These are phyloP conservation scores for Zhuqinia jingwanae DNA, from an alignment of 2,888 invertebrate species.

Conservation along the genomic window DNA sequence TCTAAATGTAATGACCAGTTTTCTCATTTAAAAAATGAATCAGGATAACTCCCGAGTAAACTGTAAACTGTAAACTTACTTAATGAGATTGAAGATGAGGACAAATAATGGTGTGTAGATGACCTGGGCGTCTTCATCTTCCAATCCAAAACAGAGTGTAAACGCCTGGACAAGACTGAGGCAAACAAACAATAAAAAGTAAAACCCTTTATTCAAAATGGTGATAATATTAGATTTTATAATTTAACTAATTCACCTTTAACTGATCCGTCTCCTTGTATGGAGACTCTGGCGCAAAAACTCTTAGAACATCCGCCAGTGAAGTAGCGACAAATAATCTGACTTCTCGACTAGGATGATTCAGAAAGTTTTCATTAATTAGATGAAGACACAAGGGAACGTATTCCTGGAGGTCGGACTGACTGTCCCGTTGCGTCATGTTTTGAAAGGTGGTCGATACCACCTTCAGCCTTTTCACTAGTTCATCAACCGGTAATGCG, in stretches of 20 bases:
- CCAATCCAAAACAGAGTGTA: conserved; percentile 98
- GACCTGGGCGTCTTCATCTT: conserved; percentile 92
- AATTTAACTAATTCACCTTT: conserved; percentile 82
- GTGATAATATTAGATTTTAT: neutral
- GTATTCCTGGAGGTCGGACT: conserved; percentile 93
- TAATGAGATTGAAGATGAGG: conserved; percentile 97
- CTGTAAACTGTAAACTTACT: too few species aligned
- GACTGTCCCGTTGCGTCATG: conserved; percentile 96
- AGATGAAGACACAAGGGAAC: conserved; percentile 95
- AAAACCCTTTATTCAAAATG: conserved; percentile 39
- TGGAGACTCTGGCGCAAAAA: conserved; percentile 98
- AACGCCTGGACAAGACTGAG: conserved; percentile 98
- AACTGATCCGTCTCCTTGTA: conserved; percentile 98
- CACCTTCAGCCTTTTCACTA: conserved; percentile 96
- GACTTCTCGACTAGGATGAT: conserved; percentile 94
- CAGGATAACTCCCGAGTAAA: too few species aligned
- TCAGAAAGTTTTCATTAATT: conserved; percentile 95
- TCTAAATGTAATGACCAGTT: too few species aligned
- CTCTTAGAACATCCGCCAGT: conserved; percentile 96
- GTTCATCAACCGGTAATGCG: conserved; percentile 86
- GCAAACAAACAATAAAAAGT: conserved; percentile 76
- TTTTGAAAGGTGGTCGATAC: conserved; percentile 96
- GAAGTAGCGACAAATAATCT: conserved; percentile 97
- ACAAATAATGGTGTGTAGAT: conserved; percentile 96
- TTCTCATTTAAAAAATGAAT: too few species aligned